Percentiles rank a stretch among this genome's conserved stretches.
These are phyloP conservation scores for Botia kubotai DNA, from an alignment of 2,797 vertebrate genomes.

Conservation along the genomic window DNA sequence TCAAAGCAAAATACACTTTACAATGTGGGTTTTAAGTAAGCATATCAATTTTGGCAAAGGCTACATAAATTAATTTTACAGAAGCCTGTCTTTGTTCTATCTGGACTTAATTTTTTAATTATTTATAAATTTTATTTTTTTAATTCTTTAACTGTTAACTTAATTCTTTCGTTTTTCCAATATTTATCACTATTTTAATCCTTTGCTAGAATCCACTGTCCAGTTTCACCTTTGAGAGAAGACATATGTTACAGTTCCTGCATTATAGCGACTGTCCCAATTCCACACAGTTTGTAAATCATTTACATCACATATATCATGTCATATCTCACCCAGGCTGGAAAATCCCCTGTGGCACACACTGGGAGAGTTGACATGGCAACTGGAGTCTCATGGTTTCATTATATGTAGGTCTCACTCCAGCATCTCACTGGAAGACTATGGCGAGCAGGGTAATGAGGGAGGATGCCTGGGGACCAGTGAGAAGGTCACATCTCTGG, in stretches of 20 bases:
- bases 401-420: slow-evolving; percentile 36
- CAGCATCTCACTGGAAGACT: slow-evolving; percentile 12
- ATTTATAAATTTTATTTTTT: too few relatives aligned
- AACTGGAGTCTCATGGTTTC: slow-evolving; percentile 52
- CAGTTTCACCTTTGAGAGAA: background rate
- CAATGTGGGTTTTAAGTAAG: slow-evolving; percentile 10
- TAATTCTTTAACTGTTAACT: too few relatives aligned
- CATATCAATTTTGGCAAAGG: slow-evolving; percentile 8
- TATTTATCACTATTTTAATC: background rate
- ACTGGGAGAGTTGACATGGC: slow-evolving; percentile 52
- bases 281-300: slow-evolving; percentile 31
- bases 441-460: slow-evolving; percentile 48
- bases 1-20: background rate
- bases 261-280: background rate
- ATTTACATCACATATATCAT: slow-evolving; percentile 36
- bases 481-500: slow-evolving; percentile 61
- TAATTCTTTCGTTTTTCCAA: background rate
- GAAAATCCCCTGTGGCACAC: slow-evolving; percentile 38
- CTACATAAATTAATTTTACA: background rate
- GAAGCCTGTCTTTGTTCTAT: background rate
- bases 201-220: background rate
- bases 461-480: slow-evolving; percentile 52
- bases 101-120: slow-evolving; percentile 7
- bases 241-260: background rate
- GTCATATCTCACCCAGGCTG: slow-evolving; percentile 1